These are phyloP conservation scores for Cryptoprocta ferox DNA, from an alignment of 2,797 vertebrate species.

Conservation along the genomic window DNA sequence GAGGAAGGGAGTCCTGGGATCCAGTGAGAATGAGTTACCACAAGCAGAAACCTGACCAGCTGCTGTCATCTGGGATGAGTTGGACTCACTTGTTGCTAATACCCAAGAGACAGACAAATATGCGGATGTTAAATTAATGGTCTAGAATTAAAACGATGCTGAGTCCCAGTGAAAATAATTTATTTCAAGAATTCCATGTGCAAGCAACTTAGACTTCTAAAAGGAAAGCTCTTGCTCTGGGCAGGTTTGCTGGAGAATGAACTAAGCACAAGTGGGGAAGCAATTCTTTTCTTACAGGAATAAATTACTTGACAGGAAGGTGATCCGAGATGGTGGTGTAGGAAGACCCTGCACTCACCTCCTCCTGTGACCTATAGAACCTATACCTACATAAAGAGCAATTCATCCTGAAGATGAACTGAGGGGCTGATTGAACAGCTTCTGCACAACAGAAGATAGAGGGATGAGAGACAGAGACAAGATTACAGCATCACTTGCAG, in stretches of 20 bases:
- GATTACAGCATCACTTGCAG: neutral
- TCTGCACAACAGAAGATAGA: neutral
- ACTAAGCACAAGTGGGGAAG: neutral
- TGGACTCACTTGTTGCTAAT: accelerated
- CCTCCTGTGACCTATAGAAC: neutral
- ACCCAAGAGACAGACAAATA: neutral
- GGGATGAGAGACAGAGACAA: neutral
- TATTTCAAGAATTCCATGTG: neutral
- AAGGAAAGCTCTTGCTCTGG: neutral
- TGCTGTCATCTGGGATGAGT: neutral
- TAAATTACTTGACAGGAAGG: neutral
- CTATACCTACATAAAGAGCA: neutral
- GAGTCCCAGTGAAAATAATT: neutral
- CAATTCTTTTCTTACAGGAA: constrained; percentile 26
- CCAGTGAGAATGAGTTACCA: neutral
- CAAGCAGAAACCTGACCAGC: neutral
- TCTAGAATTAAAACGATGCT: neutral
- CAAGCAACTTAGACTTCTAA: neutral
- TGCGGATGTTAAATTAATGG: neutral
- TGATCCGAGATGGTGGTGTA: neutral
- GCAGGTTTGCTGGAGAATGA: neutral
- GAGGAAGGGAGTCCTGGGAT: neutral
- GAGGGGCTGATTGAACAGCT: neutral
- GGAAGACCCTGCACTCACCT: neutral
- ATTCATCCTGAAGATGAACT: neutral